phyloP scores from a whole-genome alignment of 1,140 invertebrate species.

The Drosophila watanabei region DNA sequence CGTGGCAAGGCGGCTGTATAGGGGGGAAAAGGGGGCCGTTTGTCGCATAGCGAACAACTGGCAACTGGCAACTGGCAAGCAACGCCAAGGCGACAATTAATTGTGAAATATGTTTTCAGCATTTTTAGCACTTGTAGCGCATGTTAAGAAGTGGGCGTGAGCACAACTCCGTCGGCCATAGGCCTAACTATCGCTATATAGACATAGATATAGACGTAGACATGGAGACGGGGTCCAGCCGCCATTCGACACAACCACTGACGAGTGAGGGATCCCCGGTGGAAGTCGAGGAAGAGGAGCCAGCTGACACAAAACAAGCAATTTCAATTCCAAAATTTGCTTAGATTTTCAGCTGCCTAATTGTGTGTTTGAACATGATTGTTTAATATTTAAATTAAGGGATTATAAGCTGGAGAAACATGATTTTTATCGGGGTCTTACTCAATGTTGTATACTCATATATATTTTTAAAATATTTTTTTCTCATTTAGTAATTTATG shows the following conservation, averaged over 20 bases:
- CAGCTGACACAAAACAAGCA: constrained; percentile 43
- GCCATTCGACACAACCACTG: constrained; percentile 35
- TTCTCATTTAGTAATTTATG: too few relatives aligned
- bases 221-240: constrained; percentile 12
- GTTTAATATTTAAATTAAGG: neutral
- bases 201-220: constrained; percentile 25
- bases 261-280: constrained; percentile 14
- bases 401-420: neutral
- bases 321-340: constrained; percentile 53
- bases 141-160: constrained; percentile 74
- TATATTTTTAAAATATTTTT: too few relatives aligned
- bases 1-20: neutral
- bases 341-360: constrained; percentile 19
- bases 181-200: constrained; percentile 11
- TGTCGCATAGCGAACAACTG: constrained; percentile 37
- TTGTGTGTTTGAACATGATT: neutral
- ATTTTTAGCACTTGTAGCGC: constrained; percentile 83
- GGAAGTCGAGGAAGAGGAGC: neutral
- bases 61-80: constrained; percentile 17
- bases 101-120: constrained; percentile 83
- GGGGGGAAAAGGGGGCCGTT: constrained; percentile 10
- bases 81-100: constrained; percentile 76
- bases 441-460: too few relatives aligned
- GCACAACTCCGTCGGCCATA: constrained; percentile 27
- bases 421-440: too few relatives aligned